Evolutionary conservation across 2,888 invertebrate species (phyloP).

Genomic region (Leptinotarsa peninsularis): DNA sequence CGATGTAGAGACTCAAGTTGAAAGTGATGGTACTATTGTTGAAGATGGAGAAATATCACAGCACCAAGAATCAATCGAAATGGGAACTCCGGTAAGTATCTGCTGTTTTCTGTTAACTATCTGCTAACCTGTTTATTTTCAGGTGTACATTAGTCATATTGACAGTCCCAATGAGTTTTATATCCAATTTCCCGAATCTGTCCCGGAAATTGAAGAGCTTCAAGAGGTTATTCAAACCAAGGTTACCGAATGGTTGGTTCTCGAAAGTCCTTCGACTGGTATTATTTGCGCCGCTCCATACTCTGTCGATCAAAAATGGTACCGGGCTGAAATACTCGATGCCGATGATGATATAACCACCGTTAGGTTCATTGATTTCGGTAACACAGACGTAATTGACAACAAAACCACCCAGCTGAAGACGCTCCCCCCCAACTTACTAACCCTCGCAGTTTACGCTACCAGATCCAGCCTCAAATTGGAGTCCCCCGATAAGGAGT

Average conservation of each 20-base stretch:
- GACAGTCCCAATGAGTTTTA: constrained; percentile 83
- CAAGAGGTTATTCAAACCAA: constrained; percentile 75
- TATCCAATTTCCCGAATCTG: constrained; percentile 74
- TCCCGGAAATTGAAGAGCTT: constrained; percentile 70
- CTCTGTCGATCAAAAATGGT: constrained; percentile 88
- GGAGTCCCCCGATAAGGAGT: constrained; percentile 75
- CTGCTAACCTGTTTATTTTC: neutral
- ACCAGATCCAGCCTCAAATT: constrained; percentile 76
- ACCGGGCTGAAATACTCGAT: constrained; percentile 86
- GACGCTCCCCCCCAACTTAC: constrained; percentile 72
- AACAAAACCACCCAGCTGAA: constrained; percentile 74
- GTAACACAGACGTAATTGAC: constrained; percentile 81
- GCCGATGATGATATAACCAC: constrained; percentile 81
- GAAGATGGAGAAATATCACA: neutral
- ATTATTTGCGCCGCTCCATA: constrained; percentile 83
- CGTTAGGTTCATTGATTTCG: constrained; percentile 82
- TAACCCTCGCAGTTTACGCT: constrained; percentile 70
- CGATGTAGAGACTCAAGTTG: neutral
- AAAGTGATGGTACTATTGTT: neutral
- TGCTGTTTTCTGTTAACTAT: neutral
- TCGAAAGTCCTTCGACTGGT: constrained; percentile 72
- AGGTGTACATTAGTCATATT: constrained; percentile 76
- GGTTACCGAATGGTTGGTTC: constrained; percentile 67
- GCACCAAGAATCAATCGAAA: neutral
- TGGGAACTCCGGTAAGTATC: neutral